Evolutionary conservation across 2,797 vertebrate species (phyloP).

Genomic region (Ctenopoma multispine): DNA sequence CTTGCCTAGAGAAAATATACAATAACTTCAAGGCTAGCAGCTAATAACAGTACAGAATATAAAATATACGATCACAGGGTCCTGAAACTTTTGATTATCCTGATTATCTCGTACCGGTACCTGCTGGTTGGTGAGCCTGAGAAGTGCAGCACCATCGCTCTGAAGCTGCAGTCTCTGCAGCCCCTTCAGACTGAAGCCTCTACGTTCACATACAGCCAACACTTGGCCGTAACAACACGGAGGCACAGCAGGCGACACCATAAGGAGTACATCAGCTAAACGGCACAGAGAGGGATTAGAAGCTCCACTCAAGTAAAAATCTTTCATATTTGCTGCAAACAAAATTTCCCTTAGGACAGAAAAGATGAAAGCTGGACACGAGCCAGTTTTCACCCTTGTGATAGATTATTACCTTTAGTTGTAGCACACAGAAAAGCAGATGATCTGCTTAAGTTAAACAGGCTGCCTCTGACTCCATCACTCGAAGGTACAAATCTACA

Average conservation of each 20-base stretch:
- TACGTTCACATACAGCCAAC: conserved; percentile 71
- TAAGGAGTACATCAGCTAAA: conserved; percentile 80
- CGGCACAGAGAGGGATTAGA: conserved; percentile 21
- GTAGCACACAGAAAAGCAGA: conserved; percentile 78
- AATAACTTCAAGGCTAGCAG: not conserved
- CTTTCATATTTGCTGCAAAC: conserved; percentile 15
- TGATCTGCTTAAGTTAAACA: conserved; percentile 10
- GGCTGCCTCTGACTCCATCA: not conserved
- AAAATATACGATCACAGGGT: not conserved
- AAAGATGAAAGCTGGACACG: conserved; percentile 12
- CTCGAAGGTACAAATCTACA: conserved; percentile 18
- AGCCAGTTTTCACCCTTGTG: not conserved
- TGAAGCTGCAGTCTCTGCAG: conserved; percentile 70
- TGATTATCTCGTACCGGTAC: conserved; percentile 52
- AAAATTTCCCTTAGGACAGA: not conserved
- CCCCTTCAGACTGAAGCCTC: conserved; percentile 79
- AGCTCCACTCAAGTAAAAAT: conserved; percentile 15
- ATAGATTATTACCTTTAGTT: conserved; percentile 72
- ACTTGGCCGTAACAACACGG: conserved; percentile 71
- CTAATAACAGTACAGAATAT: not conserved
- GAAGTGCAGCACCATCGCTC: conserved; percentile 41
- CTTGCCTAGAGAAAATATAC: conserved; percentile 59
- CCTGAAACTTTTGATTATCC: not conserved
- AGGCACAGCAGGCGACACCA: conserved; percentile 78
- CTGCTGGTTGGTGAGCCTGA: conserved; percentile 78